Evolutionary conservation across 2,888 invertebrate species (phyloP), one percentile per base, ranked within the genome.

Genomic region (Eristalis intricaria): DNA sequence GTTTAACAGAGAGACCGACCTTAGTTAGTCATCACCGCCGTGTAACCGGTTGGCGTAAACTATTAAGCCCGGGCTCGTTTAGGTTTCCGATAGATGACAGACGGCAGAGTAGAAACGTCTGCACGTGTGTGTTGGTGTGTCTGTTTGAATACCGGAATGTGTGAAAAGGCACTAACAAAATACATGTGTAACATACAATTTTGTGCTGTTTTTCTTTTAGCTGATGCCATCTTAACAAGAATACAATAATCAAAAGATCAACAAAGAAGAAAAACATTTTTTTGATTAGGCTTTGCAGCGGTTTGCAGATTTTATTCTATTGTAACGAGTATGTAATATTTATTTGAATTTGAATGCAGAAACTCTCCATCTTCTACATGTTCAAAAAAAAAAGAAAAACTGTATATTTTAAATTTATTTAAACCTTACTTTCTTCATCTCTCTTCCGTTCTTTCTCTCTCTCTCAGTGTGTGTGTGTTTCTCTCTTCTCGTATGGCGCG

Each of bases 351-450:
- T 50, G 60, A 38, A 63, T 64, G 69, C 63, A 35, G 56, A 73
- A 80, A 80, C 80, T 73, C 80, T 80, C 80, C 80, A 68, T 68
- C 38, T 61, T 80, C 73, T 79, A 71, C 50, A 50, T 19, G 50
- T 19, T 19, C 19, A 26, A 40, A 35, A 65, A 32, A 38, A 19
- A 35, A 61, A 61, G 2, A 10, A 29, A 7, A 1, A 19, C 26
- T 64, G 4, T 32, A 32, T 32, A 13, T 35, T 64, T 61, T 61
- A 23, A 10, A 32, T 5, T 26, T 63, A 32, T 74, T 60, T 50
- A 35, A 76, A 66, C 66, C 63, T 38, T 26, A 40, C 26, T 69
- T 69, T 50, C 29, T 61, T 15, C 43, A 4, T 15, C 40, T 40
- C 40, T 40, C 40, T 40, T 15, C 13, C 43, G 7, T n/a, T 43